Percentiles rank a stretch among this genome's conserved stretches.
Conservation (phyloP, 35 echinoderm and acorn worm genomes). For the Diadema setosum region DNA sequence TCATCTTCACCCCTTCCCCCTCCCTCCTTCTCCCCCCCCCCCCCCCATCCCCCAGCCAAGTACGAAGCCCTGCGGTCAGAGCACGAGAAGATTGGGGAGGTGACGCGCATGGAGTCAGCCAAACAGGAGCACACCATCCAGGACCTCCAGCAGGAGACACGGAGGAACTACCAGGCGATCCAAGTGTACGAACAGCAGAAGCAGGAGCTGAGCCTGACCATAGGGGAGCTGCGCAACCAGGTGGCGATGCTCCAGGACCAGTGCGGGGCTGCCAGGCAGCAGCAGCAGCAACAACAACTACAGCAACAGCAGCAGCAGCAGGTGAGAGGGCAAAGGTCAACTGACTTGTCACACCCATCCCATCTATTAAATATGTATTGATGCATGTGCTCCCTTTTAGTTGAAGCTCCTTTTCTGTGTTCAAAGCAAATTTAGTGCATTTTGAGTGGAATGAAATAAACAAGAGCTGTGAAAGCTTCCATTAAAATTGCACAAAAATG, state of each 20-base stretch:
- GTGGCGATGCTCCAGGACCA: neutral
- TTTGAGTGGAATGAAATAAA: no score
- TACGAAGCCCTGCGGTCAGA: neutral
- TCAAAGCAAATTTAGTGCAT: no score
- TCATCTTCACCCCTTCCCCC: no score
- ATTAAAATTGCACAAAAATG: no score
- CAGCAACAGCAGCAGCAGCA: neutral
- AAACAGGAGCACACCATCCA: neutral
- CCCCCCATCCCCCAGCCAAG: no score
- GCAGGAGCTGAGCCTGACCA: neutral
- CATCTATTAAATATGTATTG: no score
- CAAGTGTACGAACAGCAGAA: neutral
- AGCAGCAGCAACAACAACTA: neutral
- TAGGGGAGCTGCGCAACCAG: neutral
- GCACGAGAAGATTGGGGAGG: neutral
- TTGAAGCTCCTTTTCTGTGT: no score
- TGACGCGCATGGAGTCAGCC: neutral
- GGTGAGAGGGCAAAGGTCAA: no score
- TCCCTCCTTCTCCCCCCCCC: no score
- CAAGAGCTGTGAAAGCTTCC: no score
- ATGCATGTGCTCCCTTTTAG: no score
- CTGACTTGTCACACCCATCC: no score
- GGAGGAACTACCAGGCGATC: neutral
- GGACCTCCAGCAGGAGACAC: neutral
- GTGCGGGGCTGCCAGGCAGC: neutral